phyloP scores from a whole-genome alignment of 2,113 vertebrate species.

The Daphoenositta chrysoptera region DNA sequence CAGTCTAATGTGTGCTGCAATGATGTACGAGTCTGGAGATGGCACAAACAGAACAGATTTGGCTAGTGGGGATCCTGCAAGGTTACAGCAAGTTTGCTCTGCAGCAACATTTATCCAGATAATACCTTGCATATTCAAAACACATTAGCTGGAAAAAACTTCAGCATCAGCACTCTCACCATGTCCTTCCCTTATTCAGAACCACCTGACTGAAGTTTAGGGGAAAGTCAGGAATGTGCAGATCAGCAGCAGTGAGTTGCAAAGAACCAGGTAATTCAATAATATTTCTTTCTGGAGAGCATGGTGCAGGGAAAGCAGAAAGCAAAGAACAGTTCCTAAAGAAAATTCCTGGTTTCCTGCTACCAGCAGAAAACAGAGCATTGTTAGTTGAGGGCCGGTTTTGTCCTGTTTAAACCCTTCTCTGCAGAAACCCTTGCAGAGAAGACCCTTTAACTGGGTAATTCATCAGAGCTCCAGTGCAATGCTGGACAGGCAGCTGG shows the following conservation, averaged over 20 bases:
- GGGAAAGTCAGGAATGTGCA: neutral
- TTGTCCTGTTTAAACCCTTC: neutral
- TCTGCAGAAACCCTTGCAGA: neutral
- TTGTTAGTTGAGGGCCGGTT: neutral
- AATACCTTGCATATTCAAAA: neutral
- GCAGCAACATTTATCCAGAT: neutral
- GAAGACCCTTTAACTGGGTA: neutral
- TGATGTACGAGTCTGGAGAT: neutral
- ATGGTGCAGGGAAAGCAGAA: neutral
- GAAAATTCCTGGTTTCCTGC: neutral
- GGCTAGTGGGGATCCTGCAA: neutral
- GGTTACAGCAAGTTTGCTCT: neutral
- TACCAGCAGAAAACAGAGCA: neutral
- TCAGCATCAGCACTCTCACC: neutral
- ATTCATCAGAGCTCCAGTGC: neutral
- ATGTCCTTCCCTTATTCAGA: neutral
- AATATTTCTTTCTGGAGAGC: neutral
- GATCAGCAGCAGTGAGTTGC: neutral
- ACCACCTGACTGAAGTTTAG: neutral
- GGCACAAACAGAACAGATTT: neutral
- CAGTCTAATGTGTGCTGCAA: neutral
- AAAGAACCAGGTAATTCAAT: neutral
- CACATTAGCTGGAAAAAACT: neutral
- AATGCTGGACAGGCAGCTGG: neutral
- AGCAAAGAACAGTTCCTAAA: neutral